These are phyloP conservation scores for Tautogolabrus adspersus DNA, from an alignment of 2,113 vertebrate species.

Conservation along the genomic window DNA sequence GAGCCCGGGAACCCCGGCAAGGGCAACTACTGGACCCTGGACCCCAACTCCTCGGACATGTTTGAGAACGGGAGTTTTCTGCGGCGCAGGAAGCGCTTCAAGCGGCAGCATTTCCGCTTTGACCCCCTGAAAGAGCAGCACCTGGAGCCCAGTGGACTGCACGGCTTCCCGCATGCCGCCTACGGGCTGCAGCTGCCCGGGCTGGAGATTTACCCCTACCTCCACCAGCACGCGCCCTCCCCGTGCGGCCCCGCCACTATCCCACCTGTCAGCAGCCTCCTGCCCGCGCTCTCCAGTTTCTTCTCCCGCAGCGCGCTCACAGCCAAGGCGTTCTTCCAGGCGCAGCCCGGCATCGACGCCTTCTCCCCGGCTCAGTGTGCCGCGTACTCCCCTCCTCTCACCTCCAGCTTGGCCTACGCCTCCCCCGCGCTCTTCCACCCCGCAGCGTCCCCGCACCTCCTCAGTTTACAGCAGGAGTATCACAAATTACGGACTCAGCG, in stretches of 20 bases:
- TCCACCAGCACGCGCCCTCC: constrained; percentile 72
- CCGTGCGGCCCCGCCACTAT: constrained; percentile 67
- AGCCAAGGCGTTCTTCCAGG: constrained; percentile 79
- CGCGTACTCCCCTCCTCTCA: constrained; percentile 66
- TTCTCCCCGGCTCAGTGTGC: constrained; percentile 64
- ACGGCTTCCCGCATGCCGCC: constrained; percentile 72
- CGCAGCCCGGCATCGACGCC: constrained; percentile 74
- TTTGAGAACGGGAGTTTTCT: constrained; percentile 88
- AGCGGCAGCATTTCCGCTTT: constrained; percentile 83
- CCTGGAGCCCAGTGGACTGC: constrained; percentile 72
- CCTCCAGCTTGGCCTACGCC: constrained; percentile 63
- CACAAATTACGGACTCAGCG: constrained; percentile 79
- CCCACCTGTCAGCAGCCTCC: constrained; percentile 82
- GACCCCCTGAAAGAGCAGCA: constrained; percentile 79
- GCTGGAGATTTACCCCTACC: constrained; percentile 81
- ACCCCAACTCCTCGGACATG: constrained; percentile 88
- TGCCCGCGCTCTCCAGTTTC: constrained; percentile 84
- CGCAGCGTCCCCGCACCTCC: constrained; percentile 73
- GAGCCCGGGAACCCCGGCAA: constrained; percentile 87
- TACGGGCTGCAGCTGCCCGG: constrained; percentile 82
- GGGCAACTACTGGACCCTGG: constrained; percentile 88
- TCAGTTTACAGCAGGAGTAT: constrained; percentile 81
- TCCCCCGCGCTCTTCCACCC: constrained; percentile 78
- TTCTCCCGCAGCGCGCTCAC: constrained; percentile 79
- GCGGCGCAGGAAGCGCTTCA: constrained; percentile 86